Percentiles rank a stretch among this genome's conserved stretches.
phyloP scores from a whole-genome alignment of 2,113 vertebrate genomes.

The Apodemus speciosus region DNA sequence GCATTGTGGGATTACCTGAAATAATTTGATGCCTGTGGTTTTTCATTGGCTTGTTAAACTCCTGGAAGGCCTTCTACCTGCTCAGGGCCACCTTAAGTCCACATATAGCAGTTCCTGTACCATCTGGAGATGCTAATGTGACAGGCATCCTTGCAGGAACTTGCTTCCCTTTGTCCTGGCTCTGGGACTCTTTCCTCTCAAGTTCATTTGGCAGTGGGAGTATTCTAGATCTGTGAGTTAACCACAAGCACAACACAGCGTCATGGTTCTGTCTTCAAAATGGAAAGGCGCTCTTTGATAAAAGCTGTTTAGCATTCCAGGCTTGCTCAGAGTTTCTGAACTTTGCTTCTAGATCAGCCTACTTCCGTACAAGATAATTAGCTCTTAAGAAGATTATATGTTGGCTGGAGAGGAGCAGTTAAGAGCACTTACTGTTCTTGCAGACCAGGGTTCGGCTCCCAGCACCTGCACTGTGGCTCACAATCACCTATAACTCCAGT shows the following conservation, averaged over 20 bases:
- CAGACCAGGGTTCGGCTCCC: background rate
- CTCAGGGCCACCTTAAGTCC: background rate
- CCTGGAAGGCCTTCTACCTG: background rate
- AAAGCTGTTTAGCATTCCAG: background rate
- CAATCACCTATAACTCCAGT: background rate
- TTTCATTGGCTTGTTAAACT: constrained; percentile 51
- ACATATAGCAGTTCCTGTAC: background rate
- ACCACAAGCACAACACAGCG: background rate
- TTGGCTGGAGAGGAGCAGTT: background rate
- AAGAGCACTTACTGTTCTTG: background rate
- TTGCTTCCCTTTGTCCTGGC: background rate
- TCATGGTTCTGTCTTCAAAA: background rate
- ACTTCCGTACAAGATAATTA: background rate
- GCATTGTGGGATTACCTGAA: constrained; percentile 40
- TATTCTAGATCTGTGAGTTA: background rate
- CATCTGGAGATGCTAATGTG: background rate
- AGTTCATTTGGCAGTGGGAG: background rate
- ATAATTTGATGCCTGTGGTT: constrained; percentile 7
- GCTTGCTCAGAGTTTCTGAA: background rate
- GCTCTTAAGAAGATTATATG: background rate
- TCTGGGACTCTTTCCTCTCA: background rate
- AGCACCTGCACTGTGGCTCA: background rate
- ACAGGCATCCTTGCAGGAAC: background rate
- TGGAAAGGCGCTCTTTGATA: background rate
- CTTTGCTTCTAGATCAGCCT: background rate